phyloP scores from a whole-genome alignment of 2,113 vertebrate genomes.

The Serinus canaria region DNA sequence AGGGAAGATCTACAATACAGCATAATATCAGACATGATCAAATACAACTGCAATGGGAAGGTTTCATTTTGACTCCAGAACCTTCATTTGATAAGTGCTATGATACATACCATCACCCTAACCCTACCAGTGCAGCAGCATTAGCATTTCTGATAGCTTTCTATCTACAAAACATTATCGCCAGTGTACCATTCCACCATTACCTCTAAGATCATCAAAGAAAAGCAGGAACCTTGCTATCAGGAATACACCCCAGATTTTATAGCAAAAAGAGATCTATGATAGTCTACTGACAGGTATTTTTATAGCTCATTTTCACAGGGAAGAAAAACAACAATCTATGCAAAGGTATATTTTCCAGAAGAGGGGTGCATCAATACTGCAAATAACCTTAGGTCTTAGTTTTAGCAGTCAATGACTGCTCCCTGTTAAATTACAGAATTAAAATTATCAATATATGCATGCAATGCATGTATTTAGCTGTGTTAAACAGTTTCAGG shows the following conservation, averaged over 20 bases:
- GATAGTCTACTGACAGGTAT: not conserved
- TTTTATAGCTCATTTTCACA: not conserved
- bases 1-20: not conserved
- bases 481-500: not conserved
- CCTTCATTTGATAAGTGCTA: not conserved
- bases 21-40: not conserved
- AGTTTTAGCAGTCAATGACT: not conserved
- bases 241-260: not conserved
- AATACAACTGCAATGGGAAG: not conserved
- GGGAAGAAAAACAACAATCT: accelerated
- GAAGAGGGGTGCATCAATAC: not conserved
- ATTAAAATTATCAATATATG: not conserved
- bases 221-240: not conserved
- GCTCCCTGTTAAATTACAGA: not conserved
- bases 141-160: not conserved
- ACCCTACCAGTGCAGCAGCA: not conserved
- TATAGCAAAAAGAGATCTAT: not conserved
- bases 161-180: not conserved
- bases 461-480: not conserved
- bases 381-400: not conserved
- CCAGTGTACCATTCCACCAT: not conserved
- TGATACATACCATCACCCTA: not conserved
- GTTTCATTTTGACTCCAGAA: not conserved
- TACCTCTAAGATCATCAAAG: not conserved
- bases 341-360: not conserved